phyloP scores from a whole-genome alignment of 2,113 vertebrate genomes.

The Colistium nudipinnis region DNA sequence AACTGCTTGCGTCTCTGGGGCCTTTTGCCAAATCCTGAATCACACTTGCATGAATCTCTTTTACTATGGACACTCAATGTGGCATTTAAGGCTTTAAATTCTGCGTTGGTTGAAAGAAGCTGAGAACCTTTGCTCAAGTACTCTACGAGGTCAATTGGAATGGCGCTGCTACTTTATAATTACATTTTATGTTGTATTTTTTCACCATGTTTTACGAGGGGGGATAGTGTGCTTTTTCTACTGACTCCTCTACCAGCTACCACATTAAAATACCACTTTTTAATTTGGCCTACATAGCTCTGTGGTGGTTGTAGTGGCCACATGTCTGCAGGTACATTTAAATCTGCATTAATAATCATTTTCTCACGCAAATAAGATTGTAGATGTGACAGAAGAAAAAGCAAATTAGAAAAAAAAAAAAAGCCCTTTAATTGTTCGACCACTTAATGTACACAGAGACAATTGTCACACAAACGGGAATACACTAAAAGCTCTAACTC shows the following conservation, averaged over 20 bases:
- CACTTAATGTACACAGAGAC: too few relatives aligned
- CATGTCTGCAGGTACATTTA: too few relatives aligned
- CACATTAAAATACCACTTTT: neutral
- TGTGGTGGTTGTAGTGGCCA: too few relatives aligned
- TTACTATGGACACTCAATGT: neutral
- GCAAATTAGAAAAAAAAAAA: too few relatives aligned
- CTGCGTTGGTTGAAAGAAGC: neutral
- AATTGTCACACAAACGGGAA: too few relatives aligned
- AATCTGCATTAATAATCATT: too few relatives aligned
- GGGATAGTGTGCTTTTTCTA: neutral
- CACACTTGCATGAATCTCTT: constrained; percentile 3
- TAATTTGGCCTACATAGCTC: too few relatives aligned
- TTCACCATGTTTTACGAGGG: neutral
- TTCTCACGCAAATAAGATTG: too few relatives aligned
- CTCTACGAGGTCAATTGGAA: neutral
- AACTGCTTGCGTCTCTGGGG: constrained; percentile 30
- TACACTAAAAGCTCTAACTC: too few relatives aligned
- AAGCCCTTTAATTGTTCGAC: too few relatives aligned
- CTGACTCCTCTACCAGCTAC: neutral
- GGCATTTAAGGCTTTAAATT: neutral
- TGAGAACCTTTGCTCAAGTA: neutral
- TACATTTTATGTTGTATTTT: neutral
- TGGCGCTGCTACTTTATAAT: neutral
- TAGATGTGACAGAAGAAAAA: neutral
- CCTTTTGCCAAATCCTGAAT: neutral